Percentiles rank a stretch among this genome's conserved stretches.
These are phyloP conservation scores for Oryzias dopingdopingensis DNA, from an alignment of 2,797 vertebrate species.

Conservation along the genomic window DNA sequence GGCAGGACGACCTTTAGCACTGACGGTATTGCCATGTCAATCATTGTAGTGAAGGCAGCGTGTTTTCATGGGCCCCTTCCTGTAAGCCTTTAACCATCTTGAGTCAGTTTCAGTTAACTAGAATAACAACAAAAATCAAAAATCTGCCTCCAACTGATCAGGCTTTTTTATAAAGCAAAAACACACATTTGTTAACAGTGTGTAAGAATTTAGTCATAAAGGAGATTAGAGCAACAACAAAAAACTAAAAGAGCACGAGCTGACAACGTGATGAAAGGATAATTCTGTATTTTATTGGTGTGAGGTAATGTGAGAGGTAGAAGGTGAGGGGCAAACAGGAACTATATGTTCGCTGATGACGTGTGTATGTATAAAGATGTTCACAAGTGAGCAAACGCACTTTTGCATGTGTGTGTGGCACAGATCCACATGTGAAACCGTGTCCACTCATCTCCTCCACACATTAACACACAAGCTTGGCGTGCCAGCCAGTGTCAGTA, in stretches of 20 bases:
- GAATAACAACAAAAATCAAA: slow-evolving; percentile 42
- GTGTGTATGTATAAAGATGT: slow-evolving; percentile 3
- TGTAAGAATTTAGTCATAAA: slow-evolving; percentile 66
- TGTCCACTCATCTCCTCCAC: slow-evolving; percentile 10
- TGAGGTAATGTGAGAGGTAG: slow-evolving; percentile 70
- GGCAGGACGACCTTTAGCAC: slow-evolving; percentile 14
- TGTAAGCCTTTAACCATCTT: slow-evolving; percentile 54
- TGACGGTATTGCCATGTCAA: slow-evolving; percentile 36
- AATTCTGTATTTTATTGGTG: slow-evolving; percentile 66
- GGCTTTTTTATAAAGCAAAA: slow-evolving; percentile 65
- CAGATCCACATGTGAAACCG: slow-evolving; percentile 32
- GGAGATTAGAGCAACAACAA: slow-evolving; percentile 48
- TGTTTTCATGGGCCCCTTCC: slow-evolving; percentile 60
- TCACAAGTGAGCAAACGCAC: slow-evolving; percentile 8
- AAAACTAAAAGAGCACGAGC: slow-evolving; percentile 48
- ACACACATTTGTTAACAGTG: slow-evolving; percentile 57
- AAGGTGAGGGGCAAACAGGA: slow-evolving; percentile 31
- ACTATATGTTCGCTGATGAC: slow-evolving; percentile 2
- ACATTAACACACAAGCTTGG: slow-evolving; percentile 4
- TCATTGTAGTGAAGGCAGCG: slow-evolving; percentile 43
- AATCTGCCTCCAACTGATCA: slow-evolving; percentile 62
- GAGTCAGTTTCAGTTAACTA: slow-evolving; percentile 64
- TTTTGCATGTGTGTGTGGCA: slow-evolving; percentile 35
- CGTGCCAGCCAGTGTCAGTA: slow-evolving; percentile 34
- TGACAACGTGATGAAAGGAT: slow-evolving; percentile 63